Evolutionary conservation across 2,888 invertebrate genomes (phyloP), one percentile per base, ranked within the genome.

Genomic region (Polydrusus pterygomalis): DNA sequence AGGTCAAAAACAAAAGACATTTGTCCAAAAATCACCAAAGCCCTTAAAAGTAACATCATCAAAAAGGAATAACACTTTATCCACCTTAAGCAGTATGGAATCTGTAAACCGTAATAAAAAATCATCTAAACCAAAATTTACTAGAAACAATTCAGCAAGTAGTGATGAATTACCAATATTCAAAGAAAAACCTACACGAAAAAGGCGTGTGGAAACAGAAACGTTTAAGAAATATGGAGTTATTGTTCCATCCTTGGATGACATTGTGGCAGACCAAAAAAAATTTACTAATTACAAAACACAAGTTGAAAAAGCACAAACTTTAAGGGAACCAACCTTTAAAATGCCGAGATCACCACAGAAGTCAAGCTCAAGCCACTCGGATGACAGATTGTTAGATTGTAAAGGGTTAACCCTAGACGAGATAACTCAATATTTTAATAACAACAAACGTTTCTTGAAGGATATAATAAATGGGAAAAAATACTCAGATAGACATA

Each of bases 181-280:
- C 56, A 72, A 75, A 54, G 65, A 62, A 40, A 63, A 20, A 18
- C 71, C 49, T 15, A 71, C 72, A 47, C 49, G 71, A 18, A 80
- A 77, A 49, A 51, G 40, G 30, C 70, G 58, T 9, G 74, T 70
- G 38, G 67, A 70, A 62, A 77, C 78, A 30, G 76, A 78, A 17
- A 78, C 79, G 0, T 82, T 81, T 62, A 78, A 81, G 65, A 81
- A 78, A 63, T 83, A 83, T 78, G 82, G 82, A 18, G 74, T 83
- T 17, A 63, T 71, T 7, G 17, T 82, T 40, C 83, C 83, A 0
- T 78, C 82, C 45, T 72, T 75, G n/a, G 78, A 82, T 25, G 79
- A 81, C 74, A 79, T 82, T n/a, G 34, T 82, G 0, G 78, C 74
- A 15, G 80, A 81, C 72, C 74, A 77, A 30, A 71, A 76, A 64